Conservation (phyloP, 2,888 invertebrate genomes). For the Luffia ferchaultella region DNA sequence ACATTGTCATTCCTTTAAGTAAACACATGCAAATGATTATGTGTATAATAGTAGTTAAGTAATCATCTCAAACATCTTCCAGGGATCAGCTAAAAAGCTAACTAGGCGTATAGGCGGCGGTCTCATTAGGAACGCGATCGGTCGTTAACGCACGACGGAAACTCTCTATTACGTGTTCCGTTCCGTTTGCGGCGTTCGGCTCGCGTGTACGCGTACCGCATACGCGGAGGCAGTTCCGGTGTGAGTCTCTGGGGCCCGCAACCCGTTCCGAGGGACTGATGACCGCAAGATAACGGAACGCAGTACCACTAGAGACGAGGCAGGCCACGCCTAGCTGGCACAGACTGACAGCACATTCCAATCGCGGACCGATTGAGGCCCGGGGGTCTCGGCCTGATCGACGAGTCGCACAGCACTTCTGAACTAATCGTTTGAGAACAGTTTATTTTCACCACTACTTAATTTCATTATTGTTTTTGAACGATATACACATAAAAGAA, state of each 20-base stretch:
- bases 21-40: no score
- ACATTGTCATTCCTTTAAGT: no score
- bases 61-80: no score
- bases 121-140: background rate
- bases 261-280: slow-evolving; percentile 37
- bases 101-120: background rate
- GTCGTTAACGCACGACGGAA: background rate
- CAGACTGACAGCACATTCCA: background rate
- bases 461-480: no score
- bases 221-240: slow-evolving; percentile 42
- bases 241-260: slow-evolving; percentile 39
- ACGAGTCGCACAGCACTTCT: no score
- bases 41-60: no score
- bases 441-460: no score
- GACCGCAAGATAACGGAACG: slow-evolving; percentile 58
- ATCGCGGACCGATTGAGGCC: background rate
- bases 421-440: no score
- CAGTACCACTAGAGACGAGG: slow-evolving; percentile 4
- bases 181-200: background rate
- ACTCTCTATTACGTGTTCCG: background rate
- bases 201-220: background rate
- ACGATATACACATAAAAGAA: no score
- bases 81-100: background rate
- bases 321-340: background rate
- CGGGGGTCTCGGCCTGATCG: no score